Evolutionary conservation across 2,113 vertebrate genomes (phyloP).

Genomic region (Gallinago jamesoni): DNA sequence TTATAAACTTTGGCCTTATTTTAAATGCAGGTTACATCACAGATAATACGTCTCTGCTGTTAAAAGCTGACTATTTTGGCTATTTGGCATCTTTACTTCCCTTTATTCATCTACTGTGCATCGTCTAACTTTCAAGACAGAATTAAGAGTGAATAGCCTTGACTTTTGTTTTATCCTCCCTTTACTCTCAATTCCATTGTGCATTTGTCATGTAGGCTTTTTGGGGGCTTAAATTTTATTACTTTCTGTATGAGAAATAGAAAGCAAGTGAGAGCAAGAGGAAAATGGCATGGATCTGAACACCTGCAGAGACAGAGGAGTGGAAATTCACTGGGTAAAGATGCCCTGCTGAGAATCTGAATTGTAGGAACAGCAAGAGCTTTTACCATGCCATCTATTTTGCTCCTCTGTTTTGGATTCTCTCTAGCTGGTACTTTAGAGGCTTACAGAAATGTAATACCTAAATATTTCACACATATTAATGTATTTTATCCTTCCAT

Average conservation of each 20-base stretch:
- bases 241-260: background rate
- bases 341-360: background rate
- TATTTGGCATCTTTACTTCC: background rate
- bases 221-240: background rate
- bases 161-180: background rate
- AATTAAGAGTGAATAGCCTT: background rate
- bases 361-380: conserved; percentile 3
- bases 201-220: background rate
- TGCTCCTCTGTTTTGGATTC: background rate
- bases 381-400: background rate
- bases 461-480: conserved; percentile 1
- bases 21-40: background rate
- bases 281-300: background rate
- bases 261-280: conserved; percentile 9
- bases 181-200: background rate
- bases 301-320: background rate
- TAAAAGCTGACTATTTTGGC: background rate
- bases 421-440: background rate
- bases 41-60: background rate
- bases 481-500: background rate
- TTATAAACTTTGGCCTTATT: background rate
- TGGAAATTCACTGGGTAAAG: conserved; percentile 23
- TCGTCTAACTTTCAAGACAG: background rate
- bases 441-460: background rate
- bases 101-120: background rate